Evolutionary conservation across 2,888 invertebrate genomes (phyloP).

Genomic region (Nezara viridula): DNA sequence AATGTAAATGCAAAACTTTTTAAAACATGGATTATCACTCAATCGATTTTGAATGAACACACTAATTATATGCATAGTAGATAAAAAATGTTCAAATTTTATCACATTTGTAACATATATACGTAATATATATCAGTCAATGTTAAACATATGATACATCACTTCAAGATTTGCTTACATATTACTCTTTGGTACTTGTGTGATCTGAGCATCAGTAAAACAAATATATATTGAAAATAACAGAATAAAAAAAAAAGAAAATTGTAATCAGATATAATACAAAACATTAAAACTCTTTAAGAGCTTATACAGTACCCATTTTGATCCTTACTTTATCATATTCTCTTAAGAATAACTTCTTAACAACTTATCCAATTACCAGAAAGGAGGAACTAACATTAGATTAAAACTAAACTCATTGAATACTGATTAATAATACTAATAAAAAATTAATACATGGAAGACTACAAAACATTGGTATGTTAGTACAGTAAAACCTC

Average conservation of each 20-base stretch:
- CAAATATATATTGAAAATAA: constrained; percentile 17
- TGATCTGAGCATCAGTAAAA: constrained; percentile 44
- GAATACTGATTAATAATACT: constrained; percentile 23
- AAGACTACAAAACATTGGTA: constrained; percentile 14
- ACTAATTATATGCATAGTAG: constrained; percentile 27
- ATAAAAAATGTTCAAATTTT: constrained; percentile 25
- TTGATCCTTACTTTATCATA: constrained; percentile 38
- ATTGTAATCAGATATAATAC: not conserved
- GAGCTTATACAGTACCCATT: constrained; percentile 28
- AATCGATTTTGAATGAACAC: constrained; percentile 37
- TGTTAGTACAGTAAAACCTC: not conserved
- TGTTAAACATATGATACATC: constrained; percentile 16
- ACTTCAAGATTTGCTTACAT: constrained; percentile 9
- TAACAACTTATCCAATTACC: constrained; percentile 21
- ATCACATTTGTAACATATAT: constrained; percentile 43
- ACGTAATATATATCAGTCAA: constrained; percentile 44
- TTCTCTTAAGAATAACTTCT: not conserved
- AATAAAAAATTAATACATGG: not conserved
- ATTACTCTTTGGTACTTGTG: constrained; percentile 42
- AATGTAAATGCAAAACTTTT: constrained; percentile 34
- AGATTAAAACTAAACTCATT: constrained; percentile 23
- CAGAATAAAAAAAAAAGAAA: not conserved
- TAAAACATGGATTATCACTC: constrained; percentile 47
- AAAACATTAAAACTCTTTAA: constrained; percentile 9
- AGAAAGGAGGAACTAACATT: not conserved